A percentile compares a stretch with the other conserved stretches of the same genome.
phyloP scores from a whole-genome alignment of 2,888 invertebrate species.

The Hedya salicella region DNA sequence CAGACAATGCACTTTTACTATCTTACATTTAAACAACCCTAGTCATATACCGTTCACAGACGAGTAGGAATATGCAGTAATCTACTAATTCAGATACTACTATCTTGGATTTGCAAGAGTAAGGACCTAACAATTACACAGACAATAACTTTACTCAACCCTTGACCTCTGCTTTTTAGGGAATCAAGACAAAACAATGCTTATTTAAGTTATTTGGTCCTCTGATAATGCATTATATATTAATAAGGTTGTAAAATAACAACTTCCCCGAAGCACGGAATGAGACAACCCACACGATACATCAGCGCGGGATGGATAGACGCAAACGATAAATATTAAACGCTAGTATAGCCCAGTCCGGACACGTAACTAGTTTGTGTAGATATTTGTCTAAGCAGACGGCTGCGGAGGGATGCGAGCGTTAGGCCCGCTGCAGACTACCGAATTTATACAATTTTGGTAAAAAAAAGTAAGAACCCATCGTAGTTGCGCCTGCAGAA shows the following conservation, averaged over 20 bases:
- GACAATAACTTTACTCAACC: no score
- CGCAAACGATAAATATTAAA: constrained; percentile 71
- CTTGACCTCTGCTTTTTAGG: no score
- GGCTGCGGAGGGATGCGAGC: constrained; percentile 65
- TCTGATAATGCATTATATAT: constrained; percentile 33
- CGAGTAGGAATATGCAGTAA: no score
- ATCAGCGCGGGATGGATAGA: constrained; percentile 54
- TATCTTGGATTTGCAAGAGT: no score
- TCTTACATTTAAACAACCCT: no score
- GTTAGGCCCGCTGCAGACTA: constrained; percentile 53
- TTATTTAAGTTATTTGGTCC: neutral
- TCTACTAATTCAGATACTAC: no score
- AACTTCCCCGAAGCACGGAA: constrained; percentile 29
- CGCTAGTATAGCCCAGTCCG: constrained; percentile 69
- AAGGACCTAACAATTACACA: no score
- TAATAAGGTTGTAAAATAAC: constrained; percentile 24
- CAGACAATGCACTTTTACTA: no score
- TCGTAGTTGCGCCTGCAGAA: no score
- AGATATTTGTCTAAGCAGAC: constrained; percentile 81
- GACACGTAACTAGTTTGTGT: constrained; percentile 81
- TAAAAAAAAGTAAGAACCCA: no score
- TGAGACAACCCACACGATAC: constrained; percentile 27
- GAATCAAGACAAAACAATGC: neutral
- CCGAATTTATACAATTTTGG: constrained; percentile 40
- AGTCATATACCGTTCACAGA: no score